Base-by-base conservation (phyloP, 1,140 invertebrate species). In the Cataglyphis hispanica region DNA sequence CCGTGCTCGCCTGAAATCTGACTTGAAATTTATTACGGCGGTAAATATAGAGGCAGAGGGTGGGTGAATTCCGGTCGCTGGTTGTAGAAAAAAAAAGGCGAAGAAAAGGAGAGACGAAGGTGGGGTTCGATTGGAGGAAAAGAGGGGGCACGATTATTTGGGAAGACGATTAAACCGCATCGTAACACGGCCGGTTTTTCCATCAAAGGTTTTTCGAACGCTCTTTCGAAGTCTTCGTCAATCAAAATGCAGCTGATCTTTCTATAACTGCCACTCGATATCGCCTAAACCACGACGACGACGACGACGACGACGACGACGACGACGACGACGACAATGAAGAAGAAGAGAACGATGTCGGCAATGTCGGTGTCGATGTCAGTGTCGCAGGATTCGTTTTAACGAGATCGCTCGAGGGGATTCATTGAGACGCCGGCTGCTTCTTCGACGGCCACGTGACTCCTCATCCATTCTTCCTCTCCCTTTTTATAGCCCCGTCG, bases 21-120 rank as follows among this genome's bases (percentile, higher is more conserved):
- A 91, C 87, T 88, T 77, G 84, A 91, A 93, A 93, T 93, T 93
- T 94, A 93, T 94, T 86, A 88, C 77, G 40, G 34, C 83, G 84
- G 86, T 90, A 90, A 92, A 91, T 91, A 92, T 90, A 87, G 72
- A 69, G 61, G 22, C 67, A 64, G 72, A 40, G 37, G 40, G 43
- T 40, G 72, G 72, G 64, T 67, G 85, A 13, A 80, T 60, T 64
- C 22, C 6, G 34, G 43, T 53, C 69, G 56, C 25, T 37, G 34
- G 11, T n/a, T 46, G 25, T 25, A 31, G 61, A 69, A 76, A 61
- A 85, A 40, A 61, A 69, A 87, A 66, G 37, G 31, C 66, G 27
- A 58, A 64, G 56, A 16, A 11, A 50, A 11, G 40, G 43, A 25
- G 43, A 37, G 50, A 7, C 27, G 58, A 34, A 50, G 46, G 60